Evolutionary conservation across 2,888 invertebrate genomes (phyloP).

Genomic region (Rhodophaea formosa): DNA sequence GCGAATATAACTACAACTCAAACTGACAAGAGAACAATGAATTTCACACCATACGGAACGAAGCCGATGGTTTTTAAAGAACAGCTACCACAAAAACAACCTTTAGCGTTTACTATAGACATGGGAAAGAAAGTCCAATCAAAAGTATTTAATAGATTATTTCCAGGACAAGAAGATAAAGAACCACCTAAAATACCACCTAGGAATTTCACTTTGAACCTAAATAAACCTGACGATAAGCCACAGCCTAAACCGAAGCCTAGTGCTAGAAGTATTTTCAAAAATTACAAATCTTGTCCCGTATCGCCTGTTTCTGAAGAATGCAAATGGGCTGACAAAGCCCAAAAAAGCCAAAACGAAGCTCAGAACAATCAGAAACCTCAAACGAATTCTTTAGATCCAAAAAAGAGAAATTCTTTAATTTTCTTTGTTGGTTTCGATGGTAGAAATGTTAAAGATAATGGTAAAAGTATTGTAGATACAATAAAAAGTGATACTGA

Average conservation of each 20-base stretch:
- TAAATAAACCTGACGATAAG: slow-evolving; percentile 59
- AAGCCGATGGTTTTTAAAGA: slow-evolving; percentile 64
- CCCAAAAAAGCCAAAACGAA: slow-evolving; percentile 44
- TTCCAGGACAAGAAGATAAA: slow-evolving; percentile 51
- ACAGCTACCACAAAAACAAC: slow-evolving; percentile 51
- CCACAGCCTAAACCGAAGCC: slow-evolving; percentile 60
- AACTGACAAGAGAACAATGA: slow-evolving; percentile 46
- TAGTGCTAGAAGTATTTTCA: slow-evolving; percentile 79
- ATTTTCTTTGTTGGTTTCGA: slow-evolving; percentile 85
- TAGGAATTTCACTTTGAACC: slow-evolving; percentile 67
- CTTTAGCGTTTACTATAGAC: slow-evolving; percentile 62
- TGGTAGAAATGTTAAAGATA: slow-evolving; percentile 62
- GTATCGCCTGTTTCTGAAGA: slow-evolving; percentile 92
- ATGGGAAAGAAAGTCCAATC: slow-evolving; percentile 57
- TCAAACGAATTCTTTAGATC: slow-evolving; percentile 66
- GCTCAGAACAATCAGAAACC: slow-evolving; percentile 35
- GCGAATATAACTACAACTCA: slow-evolving; percentile 47
- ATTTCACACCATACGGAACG: slow-evolving; percentile 44
- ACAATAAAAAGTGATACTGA: slow-evolving; percentile 84
- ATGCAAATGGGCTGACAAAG: slow-evolving; percentile 83
- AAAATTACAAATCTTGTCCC: slow-evolving; percentile 88
- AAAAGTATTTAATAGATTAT: slow-evolving; percentile 71
- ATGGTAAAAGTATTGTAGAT: slow-evolving; percentile 80
- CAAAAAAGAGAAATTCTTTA: slow-evolving; percentile 81
- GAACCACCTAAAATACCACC: slow-evolving; percentile 54